phyloP scores from a whole-genome alignment of 1,140 invertebrate genomes.

The Bombyx mori region DNA sequence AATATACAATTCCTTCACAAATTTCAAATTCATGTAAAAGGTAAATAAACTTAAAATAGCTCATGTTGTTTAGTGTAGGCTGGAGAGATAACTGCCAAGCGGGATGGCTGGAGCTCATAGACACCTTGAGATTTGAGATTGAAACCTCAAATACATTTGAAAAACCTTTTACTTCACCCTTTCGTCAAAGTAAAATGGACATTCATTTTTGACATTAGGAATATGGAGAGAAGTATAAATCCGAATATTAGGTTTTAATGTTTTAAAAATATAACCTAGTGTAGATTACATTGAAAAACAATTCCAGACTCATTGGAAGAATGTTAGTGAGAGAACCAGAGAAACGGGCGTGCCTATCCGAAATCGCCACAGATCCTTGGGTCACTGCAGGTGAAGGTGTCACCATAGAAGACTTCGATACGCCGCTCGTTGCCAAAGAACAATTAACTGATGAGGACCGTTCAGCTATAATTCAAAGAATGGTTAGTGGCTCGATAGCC shows the following conservation, averaged over 20 bases:
- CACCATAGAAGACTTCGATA: slow-evolving; percentile 57
- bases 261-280: too few species aligned
- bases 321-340: slow-evolving; percentile 96
- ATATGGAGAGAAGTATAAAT: too few species aligned
- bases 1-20: slow-evolving; percentile 93
- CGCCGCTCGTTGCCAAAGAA: slow-evolving; percentile 57
- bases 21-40: slow-evolving; percentile 89
- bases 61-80: too few species aligned
- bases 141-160: too few species aligned
- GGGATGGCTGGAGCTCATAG: too few species aligned
- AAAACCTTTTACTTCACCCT: too few species aligned
- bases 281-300: neutral
- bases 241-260: too few species aligned
- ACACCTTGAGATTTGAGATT: too few species aligned
- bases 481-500: slow-evolving; percentile 96
- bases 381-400: slow-evolving; percentile 73
- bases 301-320: slow-evolving; percentile 84
- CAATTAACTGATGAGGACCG: slow-evolving; percentile 88
- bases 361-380: slow-evolving; percentile 94
- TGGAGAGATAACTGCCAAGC: too few species aligned
- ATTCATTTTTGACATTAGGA: too few species aligned
- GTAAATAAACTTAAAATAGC: slow-evolving; percentile 56
- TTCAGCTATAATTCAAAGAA: slow-evolving; percentile 92
- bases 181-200: too few species aligned
- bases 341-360: slow-evolving; percentile 87